Base-by-base conservation (phyloP, 1,140 invertebrate species). In the Drosophila parabipectinata region DNA sequence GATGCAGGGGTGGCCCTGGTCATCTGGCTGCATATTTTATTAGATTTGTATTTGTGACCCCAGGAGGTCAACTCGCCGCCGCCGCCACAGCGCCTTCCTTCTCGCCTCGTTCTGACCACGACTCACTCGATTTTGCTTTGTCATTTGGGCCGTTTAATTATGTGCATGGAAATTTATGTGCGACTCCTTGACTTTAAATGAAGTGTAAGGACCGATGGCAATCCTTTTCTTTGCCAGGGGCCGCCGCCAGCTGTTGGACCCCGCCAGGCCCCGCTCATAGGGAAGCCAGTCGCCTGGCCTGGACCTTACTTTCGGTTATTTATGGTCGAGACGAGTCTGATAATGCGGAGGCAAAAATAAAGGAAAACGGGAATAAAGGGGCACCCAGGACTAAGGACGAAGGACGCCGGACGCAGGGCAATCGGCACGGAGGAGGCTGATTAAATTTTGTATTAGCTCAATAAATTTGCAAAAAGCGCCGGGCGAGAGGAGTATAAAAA, bases 131-230 rank as follows among this genome's bases (percentile, higher is more conserved):
- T 88, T 88, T 83, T 83, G 83, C 83, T 88, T 88, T 88, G 83
- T 88, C 83, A 88, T 88, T 87, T 47, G 68, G 83, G 60, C 55
- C 80, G 84, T 88, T 88, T 88, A 87, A 87, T 87, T 87, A 87
- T 87, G 83, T 88, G 84, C 83, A 88, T 88, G 79, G 76, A 79
- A 88, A 88, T 88, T 88, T 88, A 88, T 88, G 83, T 88, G 84
- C 83, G 83, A 88, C 79, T 87, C 67, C 83, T 88, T 87, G 72
- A 88, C 79, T 88, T 88, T 88, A 88, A 88, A 88, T 88, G 83
- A 88, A 88, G 76, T 87, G 82, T 87, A 87, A 87, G 82, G 75
- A 67, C 52, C 77, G 78, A 61, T 78, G 72, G 39, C 79, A 82
- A 83, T 83, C 80, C 77, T 83, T 83, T 83, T 52, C 34, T 12